Evolutionary conservation across 2,113 vertebrate species (phyloP).

Genomic region (Leiothrix lutea): DNA sequence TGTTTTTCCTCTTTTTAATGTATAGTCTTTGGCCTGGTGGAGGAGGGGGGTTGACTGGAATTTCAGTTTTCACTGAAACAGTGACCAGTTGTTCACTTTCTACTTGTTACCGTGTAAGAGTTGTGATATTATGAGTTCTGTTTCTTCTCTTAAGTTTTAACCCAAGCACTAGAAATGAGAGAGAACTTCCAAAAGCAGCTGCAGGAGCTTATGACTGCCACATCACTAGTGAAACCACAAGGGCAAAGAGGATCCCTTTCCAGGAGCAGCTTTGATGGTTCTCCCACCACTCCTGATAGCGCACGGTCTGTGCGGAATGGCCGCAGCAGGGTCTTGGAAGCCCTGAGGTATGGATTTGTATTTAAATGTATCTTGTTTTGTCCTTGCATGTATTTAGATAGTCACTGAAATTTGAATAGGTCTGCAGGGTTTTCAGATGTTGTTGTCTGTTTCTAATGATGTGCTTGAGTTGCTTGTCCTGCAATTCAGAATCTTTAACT

Average conservation of each 20-base stretch:
- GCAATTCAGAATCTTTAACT: background rate
- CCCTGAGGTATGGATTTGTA: slow-evolving; percentile 79
- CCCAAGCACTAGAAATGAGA: slow-evolving; percentile 91
- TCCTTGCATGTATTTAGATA: background rate
- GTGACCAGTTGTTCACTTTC: background rate
- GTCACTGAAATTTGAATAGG: background rate
- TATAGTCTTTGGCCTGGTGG: background rate
- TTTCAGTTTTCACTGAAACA: background rate
- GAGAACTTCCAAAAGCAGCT: slow-evolving; percentile 92
- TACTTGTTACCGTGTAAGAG: background rate
- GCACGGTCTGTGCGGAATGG: slow-evolving; percentile 73
- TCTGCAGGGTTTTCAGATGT: background rate
- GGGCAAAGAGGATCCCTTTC: slow-evolving; percentile 79
- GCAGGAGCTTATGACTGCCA: slow-evolving; percentile 97
- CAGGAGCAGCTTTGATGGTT: slow-evolving; percentile 73
- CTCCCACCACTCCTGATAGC: slow-evolving; percentile 80
- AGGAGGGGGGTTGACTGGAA: background rate
- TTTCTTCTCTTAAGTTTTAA: slow-evolving; percentile 70
- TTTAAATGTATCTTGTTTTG: background rate
- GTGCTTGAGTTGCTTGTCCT: background rate
- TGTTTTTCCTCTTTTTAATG: background rate
- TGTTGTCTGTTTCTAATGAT: background rate
- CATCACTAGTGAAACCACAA: slow-evolving; percentile 79
- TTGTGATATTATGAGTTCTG: background rate
- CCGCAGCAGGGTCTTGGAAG: slow-evolving; percentile 87